phyloP scores from a whole-genome alignment of 2,888 invertebrate species.

The Octodonta nipae region DNA sequence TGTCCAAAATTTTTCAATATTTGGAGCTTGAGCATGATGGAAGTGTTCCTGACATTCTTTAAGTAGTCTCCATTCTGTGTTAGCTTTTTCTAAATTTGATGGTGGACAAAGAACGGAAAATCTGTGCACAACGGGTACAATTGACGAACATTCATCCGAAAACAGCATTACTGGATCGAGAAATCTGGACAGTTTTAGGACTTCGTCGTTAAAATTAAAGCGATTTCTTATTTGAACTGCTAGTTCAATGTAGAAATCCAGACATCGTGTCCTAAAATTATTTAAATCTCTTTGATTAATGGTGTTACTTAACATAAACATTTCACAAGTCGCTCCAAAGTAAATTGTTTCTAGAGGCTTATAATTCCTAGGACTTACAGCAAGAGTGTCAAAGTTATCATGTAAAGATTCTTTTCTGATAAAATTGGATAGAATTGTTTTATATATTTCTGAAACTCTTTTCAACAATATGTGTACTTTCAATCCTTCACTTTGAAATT shows the following conservation, averaged over 20 bases:
- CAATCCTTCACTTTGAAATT: constrained; percentile 4
- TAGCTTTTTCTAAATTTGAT: background rate
- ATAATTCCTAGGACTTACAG: no score
- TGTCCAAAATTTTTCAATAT: no score
- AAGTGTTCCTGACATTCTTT: no score
- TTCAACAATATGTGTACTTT: constrained; percentile 4
- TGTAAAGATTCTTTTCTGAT: no score
- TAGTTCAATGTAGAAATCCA: background rate
- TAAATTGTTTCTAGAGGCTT: no score
- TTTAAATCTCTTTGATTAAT: background rate
- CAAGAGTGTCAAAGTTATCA: no score
- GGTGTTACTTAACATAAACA: background rate
- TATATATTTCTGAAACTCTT: constrained; percentile 5
- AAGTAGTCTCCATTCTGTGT: background rate
- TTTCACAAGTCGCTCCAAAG: no score
- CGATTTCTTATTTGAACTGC: background rate
- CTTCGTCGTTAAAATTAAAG: background rate
- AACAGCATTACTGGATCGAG: background rate
- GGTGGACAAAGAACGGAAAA: background rate
- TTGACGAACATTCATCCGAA: background rate
- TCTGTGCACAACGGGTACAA: background rate
- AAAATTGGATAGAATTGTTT: constrained; percentile 4
- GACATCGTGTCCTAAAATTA: background rate
- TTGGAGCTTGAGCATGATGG: no score
- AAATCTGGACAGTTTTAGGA: no score